Evolutionary conservation across 2,113 vertebrate species (phyloP), one percentile per base, ranked within the genome.

Genomic region (Poeciliopsis turrubarensis): DNA sequence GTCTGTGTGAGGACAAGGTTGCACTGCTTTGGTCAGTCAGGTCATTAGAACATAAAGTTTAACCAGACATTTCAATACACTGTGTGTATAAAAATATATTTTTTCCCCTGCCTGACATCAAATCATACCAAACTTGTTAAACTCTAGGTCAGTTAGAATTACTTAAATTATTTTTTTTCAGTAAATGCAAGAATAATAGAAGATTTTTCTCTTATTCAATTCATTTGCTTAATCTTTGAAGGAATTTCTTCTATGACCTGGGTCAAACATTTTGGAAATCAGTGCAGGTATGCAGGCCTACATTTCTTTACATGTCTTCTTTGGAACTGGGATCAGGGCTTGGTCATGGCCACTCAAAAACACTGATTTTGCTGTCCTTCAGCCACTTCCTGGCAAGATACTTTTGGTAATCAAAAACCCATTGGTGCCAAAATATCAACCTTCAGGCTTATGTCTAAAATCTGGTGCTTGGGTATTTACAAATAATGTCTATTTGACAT

Each of bases 1-100:
- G 66, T 71, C 60, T 76, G 61, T 67, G 62, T 51, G 10, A 80
- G 39, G 19, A 75, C 62, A 83, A 70, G 73, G 65, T 15, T n/a
- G 29, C 32, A 69, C 34, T 47, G 44, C 14, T 19, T 47, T 47
- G 44, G 15, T 47, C 14, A 47, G 17, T 19, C 44, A 17, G 44
- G 44, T 47, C 44, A 47, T 47, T 47, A 47, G 44, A 19, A 19
- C 14, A 47, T 5, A 19, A 47, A 19, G 44, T 47, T 47, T 15
- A 47, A 47, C 44, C 44, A 47, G 44, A 47, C 15, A 47, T 47
- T 5, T 47, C 14, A 15, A 47, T 15, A 47, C 14, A 47, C 15
- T 17, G 15, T 44, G 15, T 44, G 29, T 29, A 44, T 14, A 44
- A 44, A 15, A 44, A 37, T 37, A 37, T 17, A 47, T 17, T 19